Evolutionary conservation across 2,888 invertebrate genomes (phyloP), one percentile per base, ranked within the genome.

Genomic region (Dicyrtoma fusca): DNA sequence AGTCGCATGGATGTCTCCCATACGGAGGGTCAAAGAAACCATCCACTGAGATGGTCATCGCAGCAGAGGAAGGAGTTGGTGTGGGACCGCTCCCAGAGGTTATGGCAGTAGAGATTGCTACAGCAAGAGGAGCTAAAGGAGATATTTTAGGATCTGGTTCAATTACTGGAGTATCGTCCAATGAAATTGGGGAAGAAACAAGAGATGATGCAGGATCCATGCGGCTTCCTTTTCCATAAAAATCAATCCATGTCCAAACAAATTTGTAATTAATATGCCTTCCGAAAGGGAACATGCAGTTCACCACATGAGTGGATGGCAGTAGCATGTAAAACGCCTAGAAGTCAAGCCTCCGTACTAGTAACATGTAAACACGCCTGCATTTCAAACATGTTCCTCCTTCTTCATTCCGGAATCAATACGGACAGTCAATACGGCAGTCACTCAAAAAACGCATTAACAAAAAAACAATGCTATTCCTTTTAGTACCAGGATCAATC

Each of bases 31-130:
- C 94, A 77, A 94, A 86, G 82, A 93, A 95, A 23, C 91, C 93
- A 79, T 94, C 94, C 42, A 93, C 87, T 1, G 92, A 92, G 6
- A 92, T 89, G 0, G 94, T 92, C 87, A 92, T 89, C 6, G 92
- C 87, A 0, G 92, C 94, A 0, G 94, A 93, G 74, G 91, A 92
- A 0, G 94, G 93, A 0, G 94, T 92, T 0, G 92, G 90, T 13
- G 80, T 81, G 1, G 77, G 78, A 11, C 77, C 77, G 55, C 75
- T 77, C 6, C 71, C 72, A 13, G 74, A 74, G 44, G 76, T 75
- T 63, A 79, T 79, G 55, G 77, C 79, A 45, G 81, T 75, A 66
- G 80, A 79, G 73, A 79, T 77, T 42, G 79, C 79, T 45, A 80
- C 77, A 62, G 87, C 86, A 42, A 86, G 85, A 5, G 87, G 86